These are phyloP conservation scores for Cyclophora punctaria DNA, from an alignment of 2,888 invertebrate species.

Conservation along the genomic window DNA sequence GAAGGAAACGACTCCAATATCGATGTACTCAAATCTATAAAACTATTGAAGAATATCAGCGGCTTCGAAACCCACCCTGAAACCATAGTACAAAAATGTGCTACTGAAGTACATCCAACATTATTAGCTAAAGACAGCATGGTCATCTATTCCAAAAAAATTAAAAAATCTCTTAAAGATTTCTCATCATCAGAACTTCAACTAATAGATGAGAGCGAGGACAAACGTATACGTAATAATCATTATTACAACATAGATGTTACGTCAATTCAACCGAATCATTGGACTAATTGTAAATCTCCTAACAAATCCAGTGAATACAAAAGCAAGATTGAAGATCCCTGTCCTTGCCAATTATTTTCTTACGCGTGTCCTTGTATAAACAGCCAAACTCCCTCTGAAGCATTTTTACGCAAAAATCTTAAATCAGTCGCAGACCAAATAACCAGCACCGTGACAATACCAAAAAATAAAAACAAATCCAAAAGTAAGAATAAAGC, in stretches of 20 bases:
- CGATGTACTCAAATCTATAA: slow-evolving; percentile 29
- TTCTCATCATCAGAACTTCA: slow-evolving; percentile 46
- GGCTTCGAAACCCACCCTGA: slow-evolving; percentile 31
- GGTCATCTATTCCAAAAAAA: slow-evolving; percentile 30
- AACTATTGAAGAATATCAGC: slow-evolving; percentile 19
- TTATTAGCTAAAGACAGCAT: slow-evolving; percentile 30
- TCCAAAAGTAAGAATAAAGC: slow-evolving; percentile 1
- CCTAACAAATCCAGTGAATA: slow-evolving; percentile 4
- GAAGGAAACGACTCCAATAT: slow-evolving; percentile 31
- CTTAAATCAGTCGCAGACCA: slow-evolving; percentile 25
- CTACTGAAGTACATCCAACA: slow-evolving; percentile 40
- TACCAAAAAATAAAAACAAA: slow-evolving; percentile 19
- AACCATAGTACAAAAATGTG: slow-evolving; percentile 49
- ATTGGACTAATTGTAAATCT: too few species aligned
- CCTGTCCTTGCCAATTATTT: slow-evolving; percentile 58
- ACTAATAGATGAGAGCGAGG: slow-evolving; percentile 34
- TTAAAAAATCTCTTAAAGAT: slow-evolving; percentile 28
- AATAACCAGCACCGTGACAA: slow-evolving; percentile 32
- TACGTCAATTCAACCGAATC: slow-evolving; percentile 14
- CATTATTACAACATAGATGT: slow-evolving; percentile 24
- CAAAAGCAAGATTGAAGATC: slow-evolving; percentile 35
- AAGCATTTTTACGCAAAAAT: too few species aligned
- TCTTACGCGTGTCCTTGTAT: slow-evolving; percentile 51
- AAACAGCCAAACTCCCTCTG: too few species aligned
- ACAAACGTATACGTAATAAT: slow-evolving; percentile 17